Evolutionary conservation across 2,797 vertebrate species (phyloP), one percentile per base, ranked within the genome.

Genomic region (Gadopsis bispinosus): DNA sequence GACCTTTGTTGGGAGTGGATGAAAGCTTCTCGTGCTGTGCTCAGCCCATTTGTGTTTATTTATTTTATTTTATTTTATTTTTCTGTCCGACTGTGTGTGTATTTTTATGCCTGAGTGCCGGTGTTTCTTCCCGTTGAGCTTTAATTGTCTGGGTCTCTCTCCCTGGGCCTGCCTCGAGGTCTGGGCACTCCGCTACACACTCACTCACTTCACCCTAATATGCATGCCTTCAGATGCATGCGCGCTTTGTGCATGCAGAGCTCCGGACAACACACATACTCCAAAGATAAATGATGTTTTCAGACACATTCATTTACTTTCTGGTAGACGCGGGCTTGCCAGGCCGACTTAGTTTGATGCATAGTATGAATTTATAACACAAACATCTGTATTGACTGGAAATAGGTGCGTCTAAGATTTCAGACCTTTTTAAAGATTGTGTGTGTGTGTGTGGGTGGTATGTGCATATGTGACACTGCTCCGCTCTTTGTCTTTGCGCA

Each of bases 111-210:
- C 73, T 37, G 41, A 81, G 55, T 79, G 79, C 76, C 48, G 1
- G 41, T 78, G 75, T 87, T 66, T 82, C 48, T 74, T 83, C 67
- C 84, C 73, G 73, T 80, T 80, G 70, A 84, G 75, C 81, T 90
- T 88, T 88, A 91, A 91, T 89, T 91, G 80, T 89, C 84, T 35
- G 26, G 76, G 68, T 84, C 70, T 83, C 80, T 69, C 79, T 83
- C 77, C 47, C 77, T 68, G 69, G 77, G 75, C 77, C 77, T 33
- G 73, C 78, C 87, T 81, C 66, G 17, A 84, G 88, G 48, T 69
- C 61, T 58, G 67, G 60, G 31, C 56, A 55, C 56, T 62, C 69
- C 39, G 64, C 56, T 66, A 55, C 78, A 62, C 72, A 29, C 69
- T 79, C 80, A 50, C 64, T 63, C 45, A 43, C 54, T 76, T 79